Evolutionary conservation across 2,797 vertebrate genomes (phyloP), one percentile per base, ranked within the genome.

Genomic region (Trachurus trachurus): DNA sequence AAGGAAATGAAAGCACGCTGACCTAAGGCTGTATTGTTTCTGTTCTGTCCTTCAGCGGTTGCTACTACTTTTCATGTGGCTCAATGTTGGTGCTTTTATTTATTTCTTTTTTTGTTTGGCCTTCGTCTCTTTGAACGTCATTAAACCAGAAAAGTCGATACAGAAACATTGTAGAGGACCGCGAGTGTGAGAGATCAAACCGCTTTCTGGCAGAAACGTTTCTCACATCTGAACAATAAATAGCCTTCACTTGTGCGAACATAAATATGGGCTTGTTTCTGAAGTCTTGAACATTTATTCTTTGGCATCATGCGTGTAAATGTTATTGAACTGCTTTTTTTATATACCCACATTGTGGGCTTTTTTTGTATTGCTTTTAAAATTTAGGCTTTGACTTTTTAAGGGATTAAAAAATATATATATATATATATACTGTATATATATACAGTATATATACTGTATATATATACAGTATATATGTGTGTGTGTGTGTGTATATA

Each of bases 1-100:
- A 45, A 42, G 68, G 76, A 86, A 83, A 80, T 85, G 76, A 87
- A 91, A 84, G 45, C n/a, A 49, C 64, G 44, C 66, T 52, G 73
- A 70, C 47, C 57, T 62, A 65, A 78, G 40, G 31, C 47, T 17
- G 39, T 47, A 31, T 71, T 64, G 69, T 76, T 85, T 83, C 76
- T 82, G 58, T 58, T 83, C 62, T 79, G 73, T 71, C 62, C 74
- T 61, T 81, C 80, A 44, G 60, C 13, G 37, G 39, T n/a, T 74
- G 53, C 67, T 77, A 72, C 62, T 74, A 12, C 69, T 83, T 76
- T 75, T 74, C 44, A 78, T 78, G 69, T 80, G 64, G 58, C 54
- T 80, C 9, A 47, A 19, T 50, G 34, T 64, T 50, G 39, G 31
- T 21, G 26, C 52, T 34, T 47, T 70, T 71, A 75, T 26, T 22